A percentile compares a stretch with the other conserved stretches of the same genome.
Evolutionary conservation across 2,797 vertebrate genomes (phyloP).

Genomic region (Salmo trutta): DNA sequence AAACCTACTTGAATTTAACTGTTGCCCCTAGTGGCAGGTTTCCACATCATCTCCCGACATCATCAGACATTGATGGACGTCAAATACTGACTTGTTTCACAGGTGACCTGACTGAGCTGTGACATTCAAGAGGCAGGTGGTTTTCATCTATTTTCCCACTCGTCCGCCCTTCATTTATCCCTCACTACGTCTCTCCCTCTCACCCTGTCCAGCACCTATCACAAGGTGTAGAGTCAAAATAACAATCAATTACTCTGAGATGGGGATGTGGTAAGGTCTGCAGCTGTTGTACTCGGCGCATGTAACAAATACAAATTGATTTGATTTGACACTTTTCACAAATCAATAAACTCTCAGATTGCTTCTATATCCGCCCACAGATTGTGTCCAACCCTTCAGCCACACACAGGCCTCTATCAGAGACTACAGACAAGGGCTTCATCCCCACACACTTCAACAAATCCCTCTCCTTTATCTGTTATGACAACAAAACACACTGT

Average conservation of each 20-base stretch:
- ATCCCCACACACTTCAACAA: background rate
- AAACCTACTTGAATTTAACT: too few species aligned
- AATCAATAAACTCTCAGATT: constrained; percentile 68
- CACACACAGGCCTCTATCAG: background rate
- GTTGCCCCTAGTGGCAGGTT: too few species aligned
- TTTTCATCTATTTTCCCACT: background rate
- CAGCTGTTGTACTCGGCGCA: too few species aligned
- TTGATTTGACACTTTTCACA: constrained; percentile 63
- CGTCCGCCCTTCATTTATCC: background rate
- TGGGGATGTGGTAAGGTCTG: constrained; percentile 35
- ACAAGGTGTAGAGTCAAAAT: constrained; percentile 51
- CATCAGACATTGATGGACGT: too few species aligned
- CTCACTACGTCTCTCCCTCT: background rate
- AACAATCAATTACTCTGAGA: constrained; percentile 63
- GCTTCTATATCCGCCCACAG: constrained; percentile 53
- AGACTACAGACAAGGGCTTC: background rate
- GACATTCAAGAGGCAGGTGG: background rate
- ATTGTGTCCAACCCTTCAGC: constrained; percentile 38
- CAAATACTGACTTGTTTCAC: too few species aligned
- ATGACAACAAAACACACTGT: background rate
- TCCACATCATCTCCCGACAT: too few species aligned
- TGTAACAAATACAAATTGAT: too few species aligned
- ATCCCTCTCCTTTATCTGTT: background rate
- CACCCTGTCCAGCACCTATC: constrained; percentile 29
- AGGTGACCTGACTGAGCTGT: too few species aligned